Evolutionary conservation across 1,140 invertebrate genomes (phyloP).

Genomic region (Chrysopa pallens): DNA sequence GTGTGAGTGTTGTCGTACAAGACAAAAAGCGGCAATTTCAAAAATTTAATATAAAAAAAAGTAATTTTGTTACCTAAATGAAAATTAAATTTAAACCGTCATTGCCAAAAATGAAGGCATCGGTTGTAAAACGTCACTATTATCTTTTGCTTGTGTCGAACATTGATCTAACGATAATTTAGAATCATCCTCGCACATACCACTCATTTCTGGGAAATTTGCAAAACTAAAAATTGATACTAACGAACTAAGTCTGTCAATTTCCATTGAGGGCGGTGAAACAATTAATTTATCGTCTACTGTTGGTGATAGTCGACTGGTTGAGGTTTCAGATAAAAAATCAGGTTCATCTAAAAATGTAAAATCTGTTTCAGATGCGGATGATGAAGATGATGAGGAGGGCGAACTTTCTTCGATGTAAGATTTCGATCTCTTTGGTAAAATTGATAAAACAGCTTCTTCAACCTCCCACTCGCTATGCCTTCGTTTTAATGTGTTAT

Average conservation of each 20-base stretch:
- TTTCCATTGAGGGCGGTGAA: constrained; percentile 24
- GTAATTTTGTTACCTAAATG: too few relatives aligned
- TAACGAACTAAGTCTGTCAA: constrained; percentile 31
- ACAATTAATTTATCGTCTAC: neutral
- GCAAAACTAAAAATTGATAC: constrained; percentile 36
- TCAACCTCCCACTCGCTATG: constrained; percentile 31
- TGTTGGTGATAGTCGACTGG: neutral
- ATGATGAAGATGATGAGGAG: constrained; percentile 2
- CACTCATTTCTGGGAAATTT: constrained; percentile 10
- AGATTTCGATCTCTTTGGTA: constrained; percentile 23
- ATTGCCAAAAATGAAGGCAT: constrained; percentile 29
- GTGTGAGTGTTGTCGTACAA: too few relatives aligned
- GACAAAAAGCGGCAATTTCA: too few relatives aligned
- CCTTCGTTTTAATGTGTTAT: constrained; percentile 22
- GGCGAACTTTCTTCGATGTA: constrained; percentile 1
- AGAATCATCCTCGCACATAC: constrained; percentile 6
- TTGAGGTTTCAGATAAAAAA: constrained; percentile 12
- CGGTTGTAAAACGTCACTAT: constrained; percentile 19
- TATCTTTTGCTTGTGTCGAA: constrained; percentile 29
- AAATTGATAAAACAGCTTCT: constrained; percentile 28
- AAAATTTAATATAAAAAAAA: too few relatives aligned
- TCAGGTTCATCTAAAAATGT: constrained; percentile 22
- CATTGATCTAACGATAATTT: constrained; percentile 25
- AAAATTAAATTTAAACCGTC: constrained; percentile 20
- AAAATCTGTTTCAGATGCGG: constrained; percentile 9